phyloP scores from a whole-genome alignment of 2,888 invertebrate genomes.

The Eutolmus rufibarbis region DNA sequence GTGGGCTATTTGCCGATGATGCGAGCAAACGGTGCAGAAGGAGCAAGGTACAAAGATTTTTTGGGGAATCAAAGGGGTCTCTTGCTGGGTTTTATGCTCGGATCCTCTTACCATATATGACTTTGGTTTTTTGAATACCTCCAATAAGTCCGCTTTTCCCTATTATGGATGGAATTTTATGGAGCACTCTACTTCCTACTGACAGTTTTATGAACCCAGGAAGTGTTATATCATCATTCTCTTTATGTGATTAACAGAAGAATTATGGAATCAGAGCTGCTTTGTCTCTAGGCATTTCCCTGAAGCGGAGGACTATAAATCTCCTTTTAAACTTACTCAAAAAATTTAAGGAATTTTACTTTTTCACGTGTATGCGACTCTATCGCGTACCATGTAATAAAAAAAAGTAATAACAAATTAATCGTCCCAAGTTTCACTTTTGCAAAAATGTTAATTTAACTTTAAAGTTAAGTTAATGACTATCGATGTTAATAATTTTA shows the following conservation, averaged over 20 bases:
- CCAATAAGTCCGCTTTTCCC: not conserved
- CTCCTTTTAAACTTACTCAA: not conserved
- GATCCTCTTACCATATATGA: not conserved
- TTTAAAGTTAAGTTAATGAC: too few relatives aligned
- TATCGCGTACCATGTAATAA: too few relatives aligned
- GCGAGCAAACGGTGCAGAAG: not conserved
- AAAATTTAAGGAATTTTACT: not conserved
- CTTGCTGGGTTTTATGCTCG: not conserved
- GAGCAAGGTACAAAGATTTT: not conserved
- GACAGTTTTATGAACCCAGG: conserved; percentile 19
- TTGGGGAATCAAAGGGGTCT: not conserved
- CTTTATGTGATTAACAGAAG: not conserved
- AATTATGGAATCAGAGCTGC: not conserved
- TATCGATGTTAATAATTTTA: too few relatives aligned
- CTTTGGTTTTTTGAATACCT: not conserved
- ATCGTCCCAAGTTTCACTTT: too few relatives aligned
- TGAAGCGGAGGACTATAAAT: not conserved
- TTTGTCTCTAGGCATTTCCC: not conserved
- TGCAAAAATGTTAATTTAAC: too few relatives aligned
- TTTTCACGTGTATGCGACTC: not conserved
- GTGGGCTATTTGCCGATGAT: not conserved
- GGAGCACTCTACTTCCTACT: conserved; percentile 3
- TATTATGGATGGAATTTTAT: conserved; percentile 4
- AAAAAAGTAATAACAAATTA: too few relatives aligned
- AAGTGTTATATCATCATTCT: conserved; percentile 13